A percentile compares a stretch with the other conserved stretches of the same genome.
These are phyloP conservation scores for Bombus turneri DNA, from an alignment of 1,140 invertebrate species.

Conservation along the genomic window DNA sequence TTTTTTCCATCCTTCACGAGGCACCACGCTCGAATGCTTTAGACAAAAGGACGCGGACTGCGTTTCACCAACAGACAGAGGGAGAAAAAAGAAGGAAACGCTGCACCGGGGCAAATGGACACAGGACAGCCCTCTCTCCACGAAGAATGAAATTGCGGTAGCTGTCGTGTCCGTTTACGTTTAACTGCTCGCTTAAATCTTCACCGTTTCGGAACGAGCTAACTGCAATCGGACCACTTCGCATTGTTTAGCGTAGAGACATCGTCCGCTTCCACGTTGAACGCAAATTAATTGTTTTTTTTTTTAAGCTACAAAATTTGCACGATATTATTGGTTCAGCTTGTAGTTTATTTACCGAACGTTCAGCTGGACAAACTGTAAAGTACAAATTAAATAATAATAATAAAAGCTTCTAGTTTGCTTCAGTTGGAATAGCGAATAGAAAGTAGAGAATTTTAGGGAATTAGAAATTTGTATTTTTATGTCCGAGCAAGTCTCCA, in stretches of 20 bases:
- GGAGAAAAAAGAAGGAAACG: background rate
- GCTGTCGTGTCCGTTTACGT: constrained; percentile 52
- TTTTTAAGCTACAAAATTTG: no score
- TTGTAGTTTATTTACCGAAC: no score
- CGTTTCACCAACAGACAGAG: background rate
- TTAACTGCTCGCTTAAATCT: constrained; percentile 32
- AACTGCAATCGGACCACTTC: background rate
- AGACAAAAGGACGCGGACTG: constrained; percentile 56
- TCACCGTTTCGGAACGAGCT: background rate
- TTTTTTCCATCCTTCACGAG: constrained; percentile 33
- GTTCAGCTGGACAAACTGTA: no score
- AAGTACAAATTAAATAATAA: no score
- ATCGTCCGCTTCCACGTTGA: background rate
- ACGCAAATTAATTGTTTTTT: background rate
- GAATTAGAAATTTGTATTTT: background rate
- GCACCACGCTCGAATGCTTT: constrained; percentile 46
- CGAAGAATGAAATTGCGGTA: constrained; percentile 34
- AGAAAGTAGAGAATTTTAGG: background rate
- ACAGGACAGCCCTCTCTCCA: background rate
- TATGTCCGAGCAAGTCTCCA: background rate
- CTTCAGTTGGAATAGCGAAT: background rate
- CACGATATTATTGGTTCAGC: no score
- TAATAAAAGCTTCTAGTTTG: no score
- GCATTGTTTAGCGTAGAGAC: background rate
- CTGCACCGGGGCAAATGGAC: constrained; percentile 31